Percentiles rank a stretch among this genome's conserved stretches.
Conservation (phyloP, 2,888 invertebrate species). For the Seira sanloemensis region DNA sequence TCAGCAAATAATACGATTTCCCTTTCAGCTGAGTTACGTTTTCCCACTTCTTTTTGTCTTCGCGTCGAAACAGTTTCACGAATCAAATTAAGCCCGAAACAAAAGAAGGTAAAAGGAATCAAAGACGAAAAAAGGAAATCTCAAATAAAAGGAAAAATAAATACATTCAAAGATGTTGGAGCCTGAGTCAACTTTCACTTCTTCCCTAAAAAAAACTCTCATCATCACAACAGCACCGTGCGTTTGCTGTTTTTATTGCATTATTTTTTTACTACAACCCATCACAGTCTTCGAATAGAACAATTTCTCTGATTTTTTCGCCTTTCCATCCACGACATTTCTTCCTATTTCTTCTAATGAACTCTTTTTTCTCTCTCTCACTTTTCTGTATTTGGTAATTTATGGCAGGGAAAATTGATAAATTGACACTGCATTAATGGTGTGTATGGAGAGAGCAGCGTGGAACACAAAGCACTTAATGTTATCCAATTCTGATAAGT, state of each 20-base stretch:
- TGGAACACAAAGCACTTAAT: neutral
- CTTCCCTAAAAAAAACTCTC: neutral
- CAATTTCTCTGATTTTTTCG: neutral
- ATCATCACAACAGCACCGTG: neutral
- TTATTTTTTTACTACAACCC: neutral
- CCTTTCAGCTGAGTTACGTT: conserved; percentile 9
- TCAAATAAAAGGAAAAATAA: neutral
- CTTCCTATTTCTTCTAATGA: neutral
- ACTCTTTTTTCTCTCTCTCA: neutral
- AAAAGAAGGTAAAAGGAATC: conserved; percentile 1
- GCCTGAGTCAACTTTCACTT: neutral
- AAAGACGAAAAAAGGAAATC: neutral
- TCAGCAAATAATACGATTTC: too few species aligned
- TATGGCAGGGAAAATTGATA: conserved; percentile 42
- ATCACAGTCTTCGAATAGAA: neutral
- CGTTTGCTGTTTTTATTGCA: conserved; percentile 6
- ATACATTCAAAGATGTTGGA: neutral
- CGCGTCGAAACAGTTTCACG: conserved; percentile 43
- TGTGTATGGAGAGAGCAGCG: neutral
- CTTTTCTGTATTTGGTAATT: conserved; percentile 5
- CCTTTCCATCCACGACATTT: neutral
- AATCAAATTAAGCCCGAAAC: conserved; percentile 51
- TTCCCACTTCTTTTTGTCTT: neutral
- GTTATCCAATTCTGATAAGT: conserved; percentile 5
- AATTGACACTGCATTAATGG: conserved; percentile 41